These are phyloP conservation scores for Epicampocera succincta DNA, from an alignment of 2,888 invertebrate species.

Conservation along the genomic window DNA sequence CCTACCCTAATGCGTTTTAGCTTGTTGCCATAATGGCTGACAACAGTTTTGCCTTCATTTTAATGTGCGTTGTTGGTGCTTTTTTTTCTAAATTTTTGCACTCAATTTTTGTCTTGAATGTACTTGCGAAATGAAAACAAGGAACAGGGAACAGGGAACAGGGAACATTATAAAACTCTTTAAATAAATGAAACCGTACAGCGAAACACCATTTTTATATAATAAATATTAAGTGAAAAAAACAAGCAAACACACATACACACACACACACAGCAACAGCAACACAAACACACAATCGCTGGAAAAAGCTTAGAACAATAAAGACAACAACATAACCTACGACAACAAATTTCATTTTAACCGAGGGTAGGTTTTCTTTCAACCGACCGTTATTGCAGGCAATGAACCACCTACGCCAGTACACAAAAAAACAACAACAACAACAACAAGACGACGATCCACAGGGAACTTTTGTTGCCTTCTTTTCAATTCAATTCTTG, in stretches of 20 bases:
- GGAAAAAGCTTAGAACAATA: slow-evolving; percentile 30
- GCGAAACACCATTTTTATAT: slow-evolving; percentile 50
- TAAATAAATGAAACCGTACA: slow-evolving; percentile 69
- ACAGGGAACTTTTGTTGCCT: slow-evolving; percentile 56
- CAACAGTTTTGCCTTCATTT: slow-evolving; percentile 67
- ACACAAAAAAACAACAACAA: no score
- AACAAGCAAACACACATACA: background rate
- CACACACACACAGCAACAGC: no score
- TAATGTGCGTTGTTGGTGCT: slow-evolving; percentile 56
- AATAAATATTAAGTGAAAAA: slow-evolving; percentile 34
- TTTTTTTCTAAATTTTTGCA: slow-evolving; percentile 29
- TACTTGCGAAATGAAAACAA: slow-evolving; percentile 36
- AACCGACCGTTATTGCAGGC: slow-evolving; percentile 8
- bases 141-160: slow-evolving; percentile 42
- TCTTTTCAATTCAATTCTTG: slow-evolving; percentile 37
- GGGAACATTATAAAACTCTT: slow-evolving; percentile 68
- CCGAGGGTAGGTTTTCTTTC: slow-evolving; percentile 70
- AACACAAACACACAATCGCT: slow-evolving; percentile 13
- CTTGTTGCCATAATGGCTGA: slow-evolving; percentile 69
- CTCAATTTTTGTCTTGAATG: slow-evolving; percentile 54
- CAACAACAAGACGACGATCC: slow-evolving; percentile 46
- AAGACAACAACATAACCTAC: slow-evolving; percentile 69
- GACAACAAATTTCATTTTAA: slow-evolving; percentile 71
- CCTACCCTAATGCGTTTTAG: slow-evolving; percentile 71
- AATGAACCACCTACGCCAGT: slow-evolving; percentile 49